Evolutionary conservation across 53 echinoderm and acorn worm species (phyloP).

Genomic region (Holothuria leucospilota): DNA sequence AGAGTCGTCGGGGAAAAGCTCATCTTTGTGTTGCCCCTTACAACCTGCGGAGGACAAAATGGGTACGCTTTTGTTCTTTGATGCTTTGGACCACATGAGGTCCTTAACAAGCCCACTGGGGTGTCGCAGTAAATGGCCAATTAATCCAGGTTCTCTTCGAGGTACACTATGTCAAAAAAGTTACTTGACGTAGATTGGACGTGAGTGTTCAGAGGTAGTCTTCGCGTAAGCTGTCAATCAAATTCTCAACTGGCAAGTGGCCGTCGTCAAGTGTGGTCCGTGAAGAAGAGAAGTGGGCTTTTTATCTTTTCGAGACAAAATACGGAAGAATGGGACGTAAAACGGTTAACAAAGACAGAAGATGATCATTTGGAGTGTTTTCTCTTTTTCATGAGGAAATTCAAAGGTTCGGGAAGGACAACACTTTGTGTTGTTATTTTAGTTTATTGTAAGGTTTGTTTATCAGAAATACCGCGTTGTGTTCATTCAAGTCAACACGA

Average conservation of each 20-base stretch:
- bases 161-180: not conserved
- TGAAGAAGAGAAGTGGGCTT: no score
- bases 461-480: no score
- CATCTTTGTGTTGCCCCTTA: not conserved
- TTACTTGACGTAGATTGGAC: not conserved
- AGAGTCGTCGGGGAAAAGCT: not conserved
- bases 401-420: no score
- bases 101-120: conserved; percentile 40
- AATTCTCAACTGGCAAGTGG: not conserved
- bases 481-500: no score
- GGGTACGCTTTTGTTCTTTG: not conserved
- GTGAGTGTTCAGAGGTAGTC: no score
- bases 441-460: no score
- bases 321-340: no score
- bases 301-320: no score
- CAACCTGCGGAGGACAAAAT: not conserved
- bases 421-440: no score
- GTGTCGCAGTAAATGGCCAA: conserved; percentile 35
- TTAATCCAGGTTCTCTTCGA: not conserved
- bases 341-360: no score
- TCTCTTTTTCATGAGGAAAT: no score
- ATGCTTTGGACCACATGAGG: not conserved
- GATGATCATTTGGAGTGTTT: no score
- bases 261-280: conserved; percentile 23
- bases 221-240: conserved; percentile 8